A percentile compares a stretch with the other conserved stretches of the same genome.
These are phyloP conservation scores for Mya arenaria DNA, from an alignment of 1,140 invertebrate genomes.

Conservation along the genomic window DNA sequence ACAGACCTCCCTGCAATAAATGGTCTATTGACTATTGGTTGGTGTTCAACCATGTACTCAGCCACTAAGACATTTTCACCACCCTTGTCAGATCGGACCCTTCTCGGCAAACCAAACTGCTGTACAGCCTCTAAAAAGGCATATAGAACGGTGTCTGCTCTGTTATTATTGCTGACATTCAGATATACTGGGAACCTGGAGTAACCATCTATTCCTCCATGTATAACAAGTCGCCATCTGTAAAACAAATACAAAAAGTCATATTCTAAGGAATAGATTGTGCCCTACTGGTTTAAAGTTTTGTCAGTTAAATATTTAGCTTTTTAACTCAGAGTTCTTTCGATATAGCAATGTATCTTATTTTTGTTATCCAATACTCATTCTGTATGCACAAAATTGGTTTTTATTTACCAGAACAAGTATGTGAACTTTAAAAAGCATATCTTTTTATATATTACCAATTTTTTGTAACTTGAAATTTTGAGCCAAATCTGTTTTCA, in stretches of 20 bases:
- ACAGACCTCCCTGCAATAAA: conserved; percentile 22
- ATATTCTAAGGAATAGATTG: neutral
- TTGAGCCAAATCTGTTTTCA: neutral
- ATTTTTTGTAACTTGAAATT: neutral
- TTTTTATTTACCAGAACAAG: neutral
- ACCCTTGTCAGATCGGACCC: conserved; percentile 59
- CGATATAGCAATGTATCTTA: neutral
- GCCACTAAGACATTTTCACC: conserved; percentile 58
- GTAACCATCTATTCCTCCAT: conserved; percentile 60
- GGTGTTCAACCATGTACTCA: conserved; percentile 50
- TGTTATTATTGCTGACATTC: conserved; percentile 52
- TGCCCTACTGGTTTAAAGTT: neutral
- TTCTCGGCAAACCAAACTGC: conserved; percentile 44
- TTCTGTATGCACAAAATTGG: neutral
- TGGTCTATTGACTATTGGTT: neutral
- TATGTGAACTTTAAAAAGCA: neutral
- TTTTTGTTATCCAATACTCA: neutral
- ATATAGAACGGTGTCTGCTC: conserved; percentile 48
- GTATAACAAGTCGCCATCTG: conserved; percentile 60
- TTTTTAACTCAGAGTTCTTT: neutral
- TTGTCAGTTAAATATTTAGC: neutral
- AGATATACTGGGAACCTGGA: conserved; percentile 52
- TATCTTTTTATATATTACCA: neutral
- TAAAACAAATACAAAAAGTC: neutral
- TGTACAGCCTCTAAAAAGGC: conserved; percentile 56